Conservation (phyloP, 2,113 vertebrate genomes). For the Microtus ochrogaster region DNA sequence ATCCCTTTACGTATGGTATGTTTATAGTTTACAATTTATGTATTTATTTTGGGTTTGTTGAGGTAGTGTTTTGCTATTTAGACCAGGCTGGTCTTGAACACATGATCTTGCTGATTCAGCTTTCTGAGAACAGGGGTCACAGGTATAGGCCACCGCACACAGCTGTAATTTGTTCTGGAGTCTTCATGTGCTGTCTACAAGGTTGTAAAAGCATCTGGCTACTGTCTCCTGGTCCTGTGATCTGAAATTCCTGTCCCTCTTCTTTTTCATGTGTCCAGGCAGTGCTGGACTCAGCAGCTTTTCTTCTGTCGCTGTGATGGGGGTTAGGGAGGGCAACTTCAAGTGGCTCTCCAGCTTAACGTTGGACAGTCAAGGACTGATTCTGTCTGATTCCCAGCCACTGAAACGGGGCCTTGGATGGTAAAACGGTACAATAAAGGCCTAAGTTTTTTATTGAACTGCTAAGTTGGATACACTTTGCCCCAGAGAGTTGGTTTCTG, state of each 20-base stretch:
- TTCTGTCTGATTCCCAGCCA: neutral
- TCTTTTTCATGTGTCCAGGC: neutral
- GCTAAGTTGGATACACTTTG: neutral
- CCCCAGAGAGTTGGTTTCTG: neutral
- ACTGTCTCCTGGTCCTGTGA: neutral
- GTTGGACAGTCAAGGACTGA: neutral
- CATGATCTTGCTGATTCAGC: neutral
- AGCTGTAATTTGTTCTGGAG: neutral
- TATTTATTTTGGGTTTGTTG: neutral
- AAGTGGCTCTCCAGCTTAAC: neutral
- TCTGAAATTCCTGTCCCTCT: neutral
- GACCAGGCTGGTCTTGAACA: neutral
- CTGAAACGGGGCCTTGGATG: fast-evolving
- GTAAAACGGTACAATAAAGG: too few species aligned
- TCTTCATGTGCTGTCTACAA: neutral
- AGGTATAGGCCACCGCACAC: fast-evolving
- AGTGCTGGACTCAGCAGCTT: neutral
- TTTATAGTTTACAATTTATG: neutral
- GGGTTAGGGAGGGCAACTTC: neutral
- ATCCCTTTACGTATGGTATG: neutral
- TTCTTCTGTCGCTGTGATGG: neutral
- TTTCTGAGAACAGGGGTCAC: neutral
- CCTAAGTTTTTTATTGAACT: neutral
- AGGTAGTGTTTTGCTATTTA: neutral
- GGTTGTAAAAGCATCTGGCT: neutral